A percentile compares a stretch with the other conserved stretches of the same genome.
Evolutionary conservation across 2,113 vertebrate species (phyloP).

Genomic region (Carassius auratus): DNA sequence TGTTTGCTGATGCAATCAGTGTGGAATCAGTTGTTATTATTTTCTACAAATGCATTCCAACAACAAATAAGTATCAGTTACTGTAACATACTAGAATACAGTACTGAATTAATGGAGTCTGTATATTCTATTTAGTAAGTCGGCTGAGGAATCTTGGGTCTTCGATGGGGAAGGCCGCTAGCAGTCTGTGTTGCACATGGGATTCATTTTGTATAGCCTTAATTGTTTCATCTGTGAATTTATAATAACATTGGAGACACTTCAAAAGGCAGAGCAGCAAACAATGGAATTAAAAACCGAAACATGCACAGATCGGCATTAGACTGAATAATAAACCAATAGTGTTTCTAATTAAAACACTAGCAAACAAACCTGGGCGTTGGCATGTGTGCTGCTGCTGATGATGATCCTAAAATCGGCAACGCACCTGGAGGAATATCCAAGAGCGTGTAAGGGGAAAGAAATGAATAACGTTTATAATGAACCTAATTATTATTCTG

Average conservation of each 20-base stretch:
- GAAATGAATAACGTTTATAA: background rate
- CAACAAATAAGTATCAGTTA: background rate
- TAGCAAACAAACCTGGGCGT: constrained; percentile 31
- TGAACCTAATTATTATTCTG: constrained; percentile 23
- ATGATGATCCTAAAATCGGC: constrained; percentile 6
- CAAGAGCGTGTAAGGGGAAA: background rate
- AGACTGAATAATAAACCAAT: constrained; percentile 36
- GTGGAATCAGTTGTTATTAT: background rate
- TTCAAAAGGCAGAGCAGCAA: constrained; percentile 8
- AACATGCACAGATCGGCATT: constrained; percentile 34
- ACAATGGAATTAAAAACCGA: constrained; percentile 33
- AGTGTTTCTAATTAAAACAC: constrained; percentile 30
- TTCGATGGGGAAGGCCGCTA: background rate
- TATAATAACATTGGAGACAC: constrained; percentile 31
- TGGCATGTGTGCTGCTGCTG: constrained; percentile 27
- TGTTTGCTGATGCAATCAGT: constrained; percentile 27
- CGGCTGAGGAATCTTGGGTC: background rate
- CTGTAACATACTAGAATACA: background rate
- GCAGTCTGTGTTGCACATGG: background rate
- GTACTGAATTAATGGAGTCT: background rate
- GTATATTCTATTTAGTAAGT: background rate
- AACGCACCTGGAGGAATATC: constrained; percentile 18
- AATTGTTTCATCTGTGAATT: constrained; percentile 9
- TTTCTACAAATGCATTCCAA: background rate
- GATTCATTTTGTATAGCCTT: background rate